Conservation (phyloP, 2,797 vertebrate genomes). For the Adrianichthys oophorus region DNA sequence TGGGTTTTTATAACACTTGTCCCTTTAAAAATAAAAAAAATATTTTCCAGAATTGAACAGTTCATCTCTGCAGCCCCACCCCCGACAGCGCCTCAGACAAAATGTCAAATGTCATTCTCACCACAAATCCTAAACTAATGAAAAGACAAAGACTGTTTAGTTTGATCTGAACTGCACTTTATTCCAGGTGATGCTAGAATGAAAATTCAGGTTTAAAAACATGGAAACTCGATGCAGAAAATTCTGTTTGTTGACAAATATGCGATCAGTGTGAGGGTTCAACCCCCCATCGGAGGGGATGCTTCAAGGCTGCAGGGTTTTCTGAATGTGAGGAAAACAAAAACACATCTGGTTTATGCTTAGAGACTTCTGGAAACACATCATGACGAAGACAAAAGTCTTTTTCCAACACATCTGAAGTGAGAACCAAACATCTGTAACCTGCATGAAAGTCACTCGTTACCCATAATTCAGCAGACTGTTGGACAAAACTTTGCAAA, state of each 20-base stretch:
- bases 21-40: no score
- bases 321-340: constrained; percentile 5
- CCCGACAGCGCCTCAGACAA: no score
- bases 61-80: no score
- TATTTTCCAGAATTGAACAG: no score
- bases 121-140: no score
- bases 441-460: no score
- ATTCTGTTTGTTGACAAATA: constrained; percentile 29
- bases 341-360: neutral
- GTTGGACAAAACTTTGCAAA: no score
- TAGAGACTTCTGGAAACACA: constrained; percentile 23
- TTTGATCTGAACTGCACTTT: constrained; percentile 57
- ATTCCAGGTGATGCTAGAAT: constrained; percentile 70
- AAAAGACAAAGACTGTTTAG: neutral
- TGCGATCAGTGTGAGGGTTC: constrained; percentile 12
- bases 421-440: no score
- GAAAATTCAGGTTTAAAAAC: constrained; percentile 52
- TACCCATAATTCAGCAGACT: no score
- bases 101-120: no score
- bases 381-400: constrained; percentile 22
- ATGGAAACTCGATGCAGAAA: constrained; percentile 36
- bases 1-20: no score
- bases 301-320: no score
- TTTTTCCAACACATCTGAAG: constrained; percentile 18
- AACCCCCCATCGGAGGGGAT: neutral